Percentiles rank a stretch among this genome's conserved stretches.
phyloP scores from a whole-genome alignment of 2,797 vertebrate genomes.

The Gambelia wislizenii region DNA sequence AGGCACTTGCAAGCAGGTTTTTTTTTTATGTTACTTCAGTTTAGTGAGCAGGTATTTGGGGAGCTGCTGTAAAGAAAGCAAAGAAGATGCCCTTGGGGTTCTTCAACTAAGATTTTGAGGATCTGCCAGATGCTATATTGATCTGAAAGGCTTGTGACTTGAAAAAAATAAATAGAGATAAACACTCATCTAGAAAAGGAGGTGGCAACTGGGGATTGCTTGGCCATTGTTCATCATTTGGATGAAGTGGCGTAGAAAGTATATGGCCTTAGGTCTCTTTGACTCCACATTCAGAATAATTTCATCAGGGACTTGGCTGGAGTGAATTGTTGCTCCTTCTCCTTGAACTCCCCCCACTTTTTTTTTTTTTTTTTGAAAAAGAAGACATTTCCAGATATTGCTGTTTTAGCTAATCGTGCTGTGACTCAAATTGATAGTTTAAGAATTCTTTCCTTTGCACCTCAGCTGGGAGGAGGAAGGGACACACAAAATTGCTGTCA shows the following conservation, averaged over 20 bases:
- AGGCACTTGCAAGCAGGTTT: slow-evolving; percentile 14
- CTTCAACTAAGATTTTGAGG: slow-evolving; percentile 27
- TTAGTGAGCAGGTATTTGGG: slow-evolving; percentile 38
- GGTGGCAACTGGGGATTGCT: not conserved
- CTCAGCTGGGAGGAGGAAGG: not conserved
- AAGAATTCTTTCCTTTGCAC: not conserved
- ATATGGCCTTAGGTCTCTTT: not conserved
- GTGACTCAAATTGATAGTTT: not conserved
- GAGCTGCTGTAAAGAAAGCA: slow-evolving; percentile 22
- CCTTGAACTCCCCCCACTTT: not conserved
- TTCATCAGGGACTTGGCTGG: not conserved
- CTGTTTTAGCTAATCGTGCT: slow-evolving; percentile 5
- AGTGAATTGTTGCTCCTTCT: not conserved
- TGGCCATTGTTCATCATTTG: not conserved
- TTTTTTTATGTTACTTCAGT: slow-evolving; percentile 43
- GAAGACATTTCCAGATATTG: not conserved
- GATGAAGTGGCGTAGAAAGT: not conserved
- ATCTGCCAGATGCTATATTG: slow-evolving; percentile 28
- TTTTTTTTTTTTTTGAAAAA: not conserved
- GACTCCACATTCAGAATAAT: slow-evolving; percentile 2
- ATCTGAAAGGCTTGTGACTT: slow-evolving; percentile 21
- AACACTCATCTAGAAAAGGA: slow-evolving; percentile 21
- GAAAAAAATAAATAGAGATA: slow-evolving; percentile 27
- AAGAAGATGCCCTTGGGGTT: slow-evolving; percentile 32
- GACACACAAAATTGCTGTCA: fast-evolving